A percentile compares a stretch with the other conserved stretches of the same genome.
Conservation (phyloP, 2,888 invertebrate species). For the Cybosia mesomella region DNA sequence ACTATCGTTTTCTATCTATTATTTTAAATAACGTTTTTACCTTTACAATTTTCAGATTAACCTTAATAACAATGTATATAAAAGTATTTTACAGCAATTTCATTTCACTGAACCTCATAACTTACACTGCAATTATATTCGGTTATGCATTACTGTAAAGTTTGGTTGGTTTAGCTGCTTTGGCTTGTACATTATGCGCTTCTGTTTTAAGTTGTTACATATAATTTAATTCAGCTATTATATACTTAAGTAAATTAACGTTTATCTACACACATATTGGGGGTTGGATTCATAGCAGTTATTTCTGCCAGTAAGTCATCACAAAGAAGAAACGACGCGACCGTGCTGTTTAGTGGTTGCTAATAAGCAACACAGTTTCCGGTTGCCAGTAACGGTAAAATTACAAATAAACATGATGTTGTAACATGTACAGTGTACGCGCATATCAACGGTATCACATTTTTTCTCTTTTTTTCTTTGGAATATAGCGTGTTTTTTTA, state of each 20-base stretch:
- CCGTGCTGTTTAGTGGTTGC: neutral
- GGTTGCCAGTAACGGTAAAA: slow-evolving; percentile 1
- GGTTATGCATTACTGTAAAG: too few species aligned
- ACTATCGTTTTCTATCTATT: neutral
- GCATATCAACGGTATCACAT: neutral
- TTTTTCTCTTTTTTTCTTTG: neutral
- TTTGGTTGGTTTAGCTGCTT: too few species aligned
- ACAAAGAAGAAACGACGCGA: too few species aligned
- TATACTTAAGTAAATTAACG: neutral
- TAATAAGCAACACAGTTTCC: neutral
- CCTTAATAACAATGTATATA: neutral
- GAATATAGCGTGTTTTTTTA: too few species aligned
- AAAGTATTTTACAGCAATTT: neutral
- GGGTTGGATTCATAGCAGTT: too few species aligned
- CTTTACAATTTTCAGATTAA: neutral
- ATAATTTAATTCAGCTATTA: neutral
- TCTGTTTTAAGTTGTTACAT: neutral
- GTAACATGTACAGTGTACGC: neutral
- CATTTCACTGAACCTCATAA: neutral
- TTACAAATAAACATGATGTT: neutral
- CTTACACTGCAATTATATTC: neutral
- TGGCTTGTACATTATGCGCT: too few species aligned
- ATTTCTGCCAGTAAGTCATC: neutral
- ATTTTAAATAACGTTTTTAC: neutral
- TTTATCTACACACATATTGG: too few species aligned